A percentile compares a stretch with the other conserved stretches of the same genome.
These are phyloP conservation scores for Drosophila pallidifrons DNA, from an alignment of 1,140 invertebrate species.

Conservation along the genomic window DNA sequence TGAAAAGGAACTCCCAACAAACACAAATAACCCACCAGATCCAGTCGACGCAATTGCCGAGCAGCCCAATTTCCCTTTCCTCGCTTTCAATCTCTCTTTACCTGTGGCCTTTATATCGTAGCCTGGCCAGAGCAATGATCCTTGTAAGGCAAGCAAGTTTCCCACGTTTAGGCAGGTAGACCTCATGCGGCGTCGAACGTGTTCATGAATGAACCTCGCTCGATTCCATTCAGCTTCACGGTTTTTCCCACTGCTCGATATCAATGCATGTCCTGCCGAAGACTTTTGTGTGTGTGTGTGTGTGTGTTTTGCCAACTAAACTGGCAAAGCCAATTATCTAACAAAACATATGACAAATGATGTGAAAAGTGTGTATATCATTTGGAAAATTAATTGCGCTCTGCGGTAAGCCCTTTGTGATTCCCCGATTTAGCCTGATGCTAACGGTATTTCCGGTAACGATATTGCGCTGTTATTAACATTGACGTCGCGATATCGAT, in stretches of 20 bases:
- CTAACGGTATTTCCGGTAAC: constrained; percentile 47
- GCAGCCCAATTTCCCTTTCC: constrained; percentile 70
- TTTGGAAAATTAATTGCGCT: constrained; percentile 78
- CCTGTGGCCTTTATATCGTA: not conserved
- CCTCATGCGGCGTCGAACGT: constrained; percentile 38
- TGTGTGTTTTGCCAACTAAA: constrained; percentile 61
- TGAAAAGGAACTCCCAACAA: constrained; percentile 62
- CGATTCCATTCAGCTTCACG: constrained; percentile 61
- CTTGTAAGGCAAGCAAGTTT: constrained; percentile 51
- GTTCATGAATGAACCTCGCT: constrained; percentile 70
- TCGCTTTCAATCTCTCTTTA: constrained; percentile 48
- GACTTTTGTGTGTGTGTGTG: constrained; percentile 2
- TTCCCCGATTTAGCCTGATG: constrained; percentile 23
- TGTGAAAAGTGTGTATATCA: constrained; percentile 36
- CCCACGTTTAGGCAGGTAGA: constrained; percentile 79
- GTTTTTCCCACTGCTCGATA: constrained; percentile 49
- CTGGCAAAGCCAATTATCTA: constrained; percentile 80
- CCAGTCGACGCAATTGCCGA: constrained; percentile 73
- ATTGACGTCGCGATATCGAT: constrained; percentile 3
- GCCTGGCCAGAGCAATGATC: not conserved
- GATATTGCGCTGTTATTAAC: constrained; percentile 23
- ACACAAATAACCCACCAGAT: constrained; percentile 72
- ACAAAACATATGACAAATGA: constrained; percentile 81
- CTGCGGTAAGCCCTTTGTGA: constrained; percentile 66
- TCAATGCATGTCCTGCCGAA: constrained; percentile 40